A percentile compares a stretch with the other conserved stretches of the same genome.
phyloP scores from a whole-genome alignment of 2,113 vertebrate genomes.

The Australoheros scitulus region DNA sequence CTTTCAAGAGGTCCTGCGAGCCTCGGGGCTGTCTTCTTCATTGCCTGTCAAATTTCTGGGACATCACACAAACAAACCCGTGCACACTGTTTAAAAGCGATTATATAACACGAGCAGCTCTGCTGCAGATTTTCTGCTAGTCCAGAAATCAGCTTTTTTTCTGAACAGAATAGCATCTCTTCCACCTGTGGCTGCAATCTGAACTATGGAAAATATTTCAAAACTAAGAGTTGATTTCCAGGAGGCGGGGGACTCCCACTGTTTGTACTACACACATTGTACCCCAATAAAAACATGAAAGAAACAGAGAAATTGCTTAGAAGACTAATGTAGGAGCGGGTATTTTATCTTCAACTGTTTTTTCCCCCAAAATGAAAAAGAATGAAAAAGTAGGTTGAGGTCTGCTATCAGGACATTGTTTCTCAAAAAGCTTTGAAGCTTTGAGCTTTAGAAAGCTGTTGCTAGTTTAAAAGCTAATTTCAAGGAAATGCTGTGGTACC shows the following conservation, averaged over 20 bases:
- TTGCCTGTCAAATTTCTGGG: conserved; percentile 30
- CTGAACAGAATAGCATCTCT: background rate
- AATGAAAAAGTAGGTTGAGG: no score
- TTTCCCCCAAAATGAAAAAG: no score
- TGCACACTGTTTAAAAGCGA: background rate
- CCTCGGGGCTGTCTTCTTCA: conserved; percentile 6
- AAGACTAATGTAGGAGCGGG: no score
- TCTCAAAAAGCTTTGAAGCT: no score
- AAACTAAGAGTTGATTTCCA: no score
- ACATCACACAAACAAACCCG: conserved; percentile 3
- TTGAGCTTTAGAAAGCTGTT: no score
- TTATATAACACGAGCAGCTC: background rate
- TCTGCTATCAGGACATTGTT: no score
- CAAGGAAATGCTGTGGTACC: no score
- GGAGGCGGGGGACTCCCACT: background rate
- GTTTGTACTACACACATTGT: background rate
- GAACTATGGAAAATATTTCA: background rate
- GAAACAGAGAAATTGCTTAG: no score
- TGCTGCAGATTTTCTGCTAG: background rate
- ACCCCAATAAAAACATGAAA: no score
- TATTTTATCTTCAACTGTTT: no score
- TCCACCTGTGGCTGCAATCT: background rate
- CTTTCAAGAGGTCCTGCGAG: conserved; percentile 17
- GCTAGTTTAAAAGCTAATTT: no score
- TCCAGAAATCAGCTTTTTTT: background rate